These are phyloP conservation scores for Cepaea hortensis DNA, from an alignment of 2,888 invertebrate species.

Conservation along the genomic window DNA sequence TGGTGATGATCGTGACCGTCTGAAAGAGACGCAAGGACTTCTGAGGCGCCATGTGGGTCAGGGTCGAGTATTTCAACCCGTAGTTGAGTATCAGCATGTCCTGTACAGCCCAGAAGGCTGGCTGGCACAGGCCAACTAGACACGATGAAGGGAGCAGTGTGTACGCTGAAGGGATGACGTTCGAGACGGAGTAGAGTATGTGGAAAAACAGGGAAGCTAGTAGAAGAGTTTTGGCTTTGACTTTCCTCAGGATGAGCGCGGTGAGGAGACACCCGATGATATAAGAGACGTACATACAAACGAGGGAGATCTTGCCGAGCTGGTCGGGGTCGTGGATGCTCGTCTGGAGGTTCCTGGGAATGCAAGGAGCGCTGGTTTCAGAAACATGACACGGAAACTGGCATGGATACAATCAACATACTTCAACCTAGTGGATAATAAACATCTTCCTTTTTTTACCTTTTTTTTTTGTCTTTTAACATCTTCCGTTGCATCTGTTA, in stretches of 20 bases:
- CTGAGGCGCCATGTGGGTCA: constrained; percentile 62
- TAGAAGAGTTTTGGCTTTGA: constrained; percentile 65
- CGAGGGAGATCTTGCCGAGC: constrained; percentile 64
- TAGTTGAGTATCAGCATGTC: constrained; percentile 66
- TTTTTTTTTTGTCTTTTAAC: no score
- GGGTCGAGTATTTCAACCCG: constrained; percentile 65
- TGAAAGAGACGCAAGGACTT: constrained; percentile 67
- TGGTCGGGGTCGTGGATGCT: constrained; percentile 62
- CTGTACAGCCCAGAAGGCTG: constrained; percentile 68
- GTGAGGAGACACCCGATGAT: constrained; percentile 65
- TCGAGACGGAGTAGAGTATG: constrained; percentile 66
- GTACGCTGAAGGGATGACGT: constrained; percentile 66
- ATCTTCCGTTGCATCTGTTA: no score
- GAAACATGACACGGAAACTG: no score
- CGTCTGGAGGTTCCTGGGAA: constrained; percentile 63
- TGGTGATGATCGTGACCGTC: constrained; percentile 66
- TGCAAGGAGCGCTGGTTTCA: background rate
- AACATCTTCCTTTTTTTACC: no score
- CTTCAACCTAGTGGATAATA: no score
- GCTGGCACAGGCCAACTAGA: constrained; percentile 67
- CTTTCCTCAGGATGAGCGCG: constrained; percentile 61
- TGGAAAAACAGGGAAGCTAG: constrained; percentile 66
- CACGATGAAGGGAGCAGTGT: constrained; percentile 65
- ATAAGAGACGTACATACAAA: constrained; percentile 64
- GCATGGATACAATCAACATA: no score